Conservation (phyloP, 2,113 vertebrate genomes). For the Ahaetulla prasina region DNA sequence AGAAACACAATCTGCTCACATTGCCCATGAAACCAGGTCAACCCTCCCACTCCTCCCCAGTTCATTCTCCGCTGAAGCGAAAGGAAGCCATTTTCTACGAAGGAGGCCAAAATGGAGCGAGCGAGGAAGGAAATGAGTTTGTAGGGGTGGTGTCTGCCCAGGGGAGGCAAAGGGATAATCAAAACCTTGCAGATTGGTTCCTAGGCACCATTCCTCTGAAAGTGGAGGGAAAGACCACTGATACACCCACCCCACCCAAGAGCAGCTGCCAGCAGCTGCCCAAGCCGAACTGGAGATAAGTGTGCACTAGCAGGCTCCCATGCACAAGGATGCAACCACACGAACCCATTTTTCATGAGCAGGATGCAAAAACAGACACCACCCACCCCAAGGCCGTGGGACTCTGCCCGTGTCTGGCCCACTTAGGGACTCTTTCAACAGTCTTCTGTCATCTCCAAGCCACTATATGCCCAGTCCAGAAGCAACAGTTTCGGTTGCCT, state of each 20-base stretch:
- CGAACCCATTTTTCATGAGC: neutral
- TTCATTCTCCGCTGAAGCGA: neutral
- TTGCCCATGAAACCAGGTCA: neutral
- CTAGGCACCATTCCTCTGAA: neutral
- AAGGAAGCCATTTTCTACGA: neutral
- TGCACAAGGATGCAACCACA: neutral
- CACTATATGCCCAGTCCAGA: neutral
- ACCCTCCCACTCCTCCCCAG: neutral
- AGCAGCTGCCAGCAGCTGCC: neutral
- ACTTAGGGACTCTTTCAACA: neutral
- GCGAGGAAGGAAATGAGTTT: neutral
- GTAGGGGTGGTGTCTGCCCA: neutral
- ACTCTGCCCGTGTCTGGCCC: neutral
- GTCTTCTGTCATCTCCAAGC: too few relatives aligned
- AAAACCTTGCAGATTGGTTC: neutral
- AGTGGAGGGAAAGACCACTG: neutral
- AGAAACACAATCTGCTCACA: neutral
- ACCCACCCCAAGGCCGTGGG: rapidly evolving
- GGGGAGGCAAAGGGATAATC: neutral
- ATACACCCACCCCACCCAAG: neutral
- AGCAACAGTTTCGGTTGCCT: neutral
- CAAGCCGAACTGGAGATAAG: neutral
- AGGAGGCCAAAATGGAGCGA: neutral
- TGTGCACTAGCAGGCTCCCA: neutral
- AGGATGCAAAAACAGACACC: neutral